Base-by-base conservation (phyloP, 2,888 invertebrate genomes). In the Parthenolecanium corni region DNA sequence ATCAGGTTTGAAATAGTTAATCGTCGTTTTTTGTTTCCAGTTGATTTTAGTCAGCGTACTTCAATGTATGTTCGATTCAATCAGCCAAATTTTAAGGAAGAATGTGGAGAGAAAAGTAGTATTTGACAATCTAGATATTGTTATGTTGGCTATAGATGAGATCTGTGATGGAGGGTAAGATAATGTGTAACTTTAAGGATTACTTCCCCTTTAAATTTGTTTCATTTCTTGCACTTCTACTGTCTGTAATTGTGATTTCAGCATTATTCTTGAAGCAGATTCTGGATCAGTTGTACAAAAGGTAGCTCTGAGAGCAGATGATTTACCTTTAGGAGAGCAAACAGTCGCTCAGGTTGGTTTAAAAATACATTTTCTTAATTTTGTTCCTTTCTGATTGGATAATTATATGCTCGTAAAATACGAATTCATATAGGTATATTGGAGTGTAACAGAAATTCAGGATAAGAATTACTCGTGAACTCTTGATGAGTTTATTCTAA, bases 241-340 rank as follows among this genome's bases (percentile, higher is more conserved):
- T n/a, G n/a, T n/a, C n/a, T n/a, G n/a, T n/a, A n/a, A n/a, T n/a
- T n/a, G n/a, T n/a, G 18, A 24, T 23, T 56, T 21, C 38, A 68
- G 68, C 14, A 91, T 98, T 53, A 90, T 97, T 68, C 76, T 97
- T 68, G 97, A 98, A 77, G 89, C 95, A 0, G 97, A 98, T 76
- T 86, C 96, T 0, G 83, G 84, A 16, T 88, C 91, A 0, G 90
- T 98, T 31, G 92, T 95, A 18, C 86, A 90, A 65, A 82, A 96
- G 68, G 95, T 96, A 3, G 92, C 94, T 6, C 77, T 97, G 47
- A 80, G 93, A 69, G 86, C 88, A 5, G 97, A 98, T 72, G 98
- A 98, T 74, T 90, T 96, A 73, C 95, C 96, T 12, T 82, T 98
- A 62, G 95, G 94, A 47, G 97, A 98, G 74, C 97, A 98, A 76